Base-by-base conservation (phyloP, 2,113 vertebrate species). In the Elgaria multicarinata region DNA sequence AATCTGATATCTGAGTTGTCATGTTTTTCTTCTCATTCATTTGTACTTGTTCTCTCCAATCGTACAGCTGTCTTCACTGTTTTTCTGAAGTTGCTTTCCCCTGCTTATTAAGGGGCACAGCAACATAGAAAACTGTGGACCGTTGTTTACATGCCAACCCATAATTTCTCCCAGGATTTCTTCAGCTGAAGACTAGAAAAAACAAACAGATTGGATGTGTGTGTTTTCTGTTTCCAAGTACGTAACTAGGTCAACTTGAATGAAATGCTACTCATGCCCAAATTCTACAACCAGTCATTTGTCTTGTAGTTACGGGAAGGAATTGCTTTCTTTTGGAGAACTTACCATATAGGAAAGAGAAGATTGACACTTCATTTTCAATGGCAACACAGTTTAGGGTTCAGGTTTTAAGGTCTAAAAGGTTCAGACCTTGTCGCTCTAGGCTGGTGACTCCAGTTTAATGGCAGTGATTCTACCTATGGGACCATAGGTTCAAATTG, bases 1-100 rank as follows among this genome's bases (percentile, higher is more conserved):
- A 90, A 18, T 79, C n/a, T 1, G 0, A 80, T 28, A 83, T 94
- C 64, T 50, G 42, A 66, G 77, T 79, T 10, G 12, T 14, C 66
- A 66, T 90, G 0, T 82, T 90, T 91, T 62, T 0, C 0, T 66
- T n/a, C n/a, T n/a, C n/a, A n/a, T n/a, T n/a, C n/a, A n/a, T n/a
- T n/a, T n/a, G n/a, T n/a, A n/a, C n/a, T n/a, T n/a, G 10, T 1
- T 2, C 87, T 74, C 42, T n/a, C 13, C 58, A 0, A 0, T 39
- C 2, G 13, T 36, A 1, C 33, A 3, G 55, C 66, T 31, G 0
- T 62, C 76, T 66, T 62, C 88, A 71, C 66, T 62, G 67, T n/a
- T 83, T 75, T 72, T 79, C 46, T 83, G n/a, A 87, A 42, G 36
- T 66, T 2, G 0, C 4, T 83, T 89, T 85, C 66, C 0, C 3